A percentile compares a stretch with the other conserved stretches of the same genome.
phyloP scores from a whole-genome alignment of 2,888 invertebrate genomes.

The Arrhopalites spinosus region DNA sequence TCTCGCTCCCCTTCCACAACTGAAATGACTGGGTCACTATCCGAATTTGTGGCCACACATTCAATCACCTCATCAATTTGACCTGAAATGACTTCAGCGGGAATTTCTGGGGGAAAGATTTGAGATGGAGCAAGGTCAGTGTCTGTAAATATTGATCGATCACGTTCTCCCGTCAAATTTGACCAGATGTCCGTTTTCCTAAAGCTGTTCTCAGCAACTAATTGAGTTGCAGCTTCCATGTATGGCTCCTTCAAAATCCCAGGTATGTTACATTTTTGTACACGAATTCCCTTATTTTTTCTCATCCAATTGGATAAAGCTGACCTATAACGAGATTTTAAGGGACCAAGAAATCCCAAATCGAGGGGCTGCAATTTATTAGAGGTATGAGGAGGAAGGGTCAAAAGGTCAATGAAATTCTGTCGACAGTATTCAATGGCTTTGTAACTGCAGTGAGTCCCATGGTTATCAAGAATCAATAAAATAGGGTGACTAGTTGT shows the following conservation, averaged over 20 bases:
- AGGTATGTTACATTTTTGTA: constrained; percentile 10
- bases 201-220: background rate
- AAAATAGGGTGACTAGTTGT: constrained; percentile 7
- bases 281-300: background rate
- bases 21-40: too few species aligned
- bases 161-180: too few species aligned
- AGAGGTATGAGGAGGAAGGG: constrained; percentile 36
- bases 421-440: background rate
- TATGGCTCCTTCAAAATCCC: background rate
- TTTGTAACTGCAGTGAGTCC: background rate
- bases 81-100: too few species aligned
- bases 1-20: too few species aligned
- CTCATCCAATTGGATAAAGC: background rate
- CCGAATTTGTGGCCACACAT: too few species aligned
- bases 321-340: background rate
- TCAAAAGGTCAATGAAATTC: constrained; percentile 16
- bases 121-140: too few species aligned
- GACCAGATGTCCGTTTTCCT: constrained; percentile 20
- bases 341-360: constrained; percentile 21
- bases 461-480: constrained; percentile 26
- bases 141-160: too few species aligned
- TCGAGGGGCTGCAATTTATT: constrained; percentile 38
- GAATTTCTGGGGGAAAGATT: too few species aligned
- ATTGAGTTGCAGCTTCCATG: background rate
- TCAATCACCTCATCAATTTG: too few species aligned